Percentiles rank a stretch among this genome's conserved stretches.
phyloP scores from a whole-genome alignment of 2,888 invertebrate genomes.

The Caenorhabditis japonica region DNA sequence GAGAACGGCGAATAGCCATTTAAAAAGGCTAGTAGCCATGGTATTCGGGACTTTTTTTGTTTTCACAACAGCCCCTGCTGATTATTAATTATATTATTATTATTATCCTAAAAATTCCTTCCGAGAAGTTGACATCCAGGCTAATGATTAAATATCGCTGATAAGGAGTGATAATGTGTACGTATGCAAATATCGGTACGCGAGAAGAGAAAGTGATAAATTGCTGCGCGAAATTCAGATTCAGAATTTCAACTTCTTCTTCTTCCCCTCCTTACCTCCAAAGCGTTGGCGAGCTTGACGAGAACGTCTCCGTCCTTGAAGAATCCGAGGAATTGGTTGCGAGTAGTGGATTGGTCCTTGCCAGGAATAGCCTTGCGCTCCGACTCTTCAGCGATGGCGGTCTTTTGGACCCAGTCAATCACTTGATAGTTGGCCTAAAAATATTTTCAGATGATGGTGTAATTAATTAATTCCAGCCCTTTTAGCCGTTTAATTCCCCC shows the following conservation, averaged over 20 bases:
- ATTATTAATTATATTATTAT: too few species aligned
- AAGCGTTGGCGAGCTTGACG: constrained; percentile 71
- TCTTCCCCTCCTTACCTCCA: constrained; percentile 57
- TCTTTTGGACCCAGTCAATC: constrained; percentile 70
- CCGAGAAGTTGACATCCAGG: too few species aligned
- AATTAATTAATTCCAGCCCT: background rate
- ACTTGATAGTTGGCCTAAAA: constrained; percentile 71
- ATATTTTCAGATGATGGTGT: background rate
- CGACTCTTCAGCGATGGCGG: constrained; percentile 67
- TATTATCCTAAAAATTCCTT: too few species aligned
- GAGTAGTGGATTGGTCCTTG: constrained; percentile 70
- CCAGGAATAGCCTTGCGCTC: constrained; percentile 69
- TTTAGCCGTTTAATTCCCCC: background rate
- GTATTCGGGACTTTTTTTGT: too few species aligned
- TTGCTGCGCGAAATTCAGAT: too few species aligned
- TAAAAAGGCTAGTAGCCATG: too few species aligned
- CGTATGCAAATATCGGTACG: too few species aligned
- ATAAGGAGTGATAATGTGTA: background rate
- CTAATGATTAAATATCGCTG: background rate
- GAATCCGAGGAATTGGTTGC: constrained; percentile 72
- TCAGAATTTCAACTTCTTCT: too few species aligned
- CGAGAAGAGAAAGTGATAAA: too few species aligned
- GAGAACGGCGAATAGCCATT: too few species aligned
- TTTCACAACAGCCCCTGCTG: too few species aligned
- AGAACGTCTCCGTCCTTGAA: constrained; percentile 72